Evolutionary conservation across 2,113 vertebrate genomes (phyloP).

Genomic region (Eudyptes chrysolophus): DNA sequence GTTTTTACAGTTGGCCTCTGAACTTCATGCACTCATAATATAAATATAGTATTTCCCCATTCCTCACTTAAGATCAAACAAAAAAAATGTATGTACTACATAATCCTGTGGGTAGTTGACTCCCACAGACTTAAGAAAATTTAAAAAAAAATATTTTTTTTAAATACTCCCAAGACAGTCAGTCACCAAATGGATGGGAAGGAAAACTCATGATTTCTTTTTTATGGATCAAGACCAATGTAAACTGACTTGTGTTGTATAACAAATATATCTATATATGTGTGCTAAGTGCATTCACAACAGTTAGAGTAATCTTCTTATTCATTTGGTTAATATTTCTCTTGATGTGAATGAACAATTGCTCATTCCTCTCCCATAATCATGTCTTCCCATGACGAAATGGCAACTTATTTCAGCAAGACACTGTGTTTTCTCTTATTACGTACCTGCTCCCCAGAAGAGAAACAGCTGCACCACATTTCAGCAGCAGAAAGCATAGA

Average conservation of each 20-base stretch:
- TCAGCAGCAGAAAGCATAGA: not conserved
- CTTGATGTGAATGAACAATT: not conserved
- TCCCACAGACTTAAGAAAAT: not conserved
- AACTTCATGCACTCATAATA: not conserved
- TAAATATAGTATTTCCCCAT: not conserved
- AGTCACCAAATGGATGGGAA: not conserved
- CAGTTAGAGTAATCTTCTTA: not conserved
- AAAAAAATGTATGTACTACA: not conserved
- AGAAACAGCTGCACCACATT: not conserved
- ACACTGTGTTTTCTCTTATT: not conserved
- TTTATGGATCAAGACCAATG: not conserved
- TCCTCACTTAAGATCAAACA: not conserved
- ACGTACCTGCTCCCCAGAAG: not conserved
- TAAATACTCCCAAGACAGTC: not conserved
- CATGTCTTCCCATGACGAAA: not conserved
- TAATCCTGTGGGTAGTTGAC: not conserved
- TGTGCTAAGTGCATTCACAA: not conserved
- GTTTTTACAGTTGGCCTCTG: not conserved
- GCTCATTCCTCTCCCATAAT: not conserved
- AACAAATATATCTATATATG: not conserved
- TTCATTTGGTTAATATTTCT: not conserved
- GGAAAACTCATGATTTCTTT: not conserved
- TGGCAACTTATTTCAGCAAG: not conserved
- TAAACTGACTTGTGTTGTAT: accelerated
- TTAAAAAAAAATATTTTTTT: not conserved